These are phyloP conservation scores for Yponomeuta malinellus DNA, from an alignment of 2,888 invertebrate genomes.

Conservation along the genomic window DNA sequence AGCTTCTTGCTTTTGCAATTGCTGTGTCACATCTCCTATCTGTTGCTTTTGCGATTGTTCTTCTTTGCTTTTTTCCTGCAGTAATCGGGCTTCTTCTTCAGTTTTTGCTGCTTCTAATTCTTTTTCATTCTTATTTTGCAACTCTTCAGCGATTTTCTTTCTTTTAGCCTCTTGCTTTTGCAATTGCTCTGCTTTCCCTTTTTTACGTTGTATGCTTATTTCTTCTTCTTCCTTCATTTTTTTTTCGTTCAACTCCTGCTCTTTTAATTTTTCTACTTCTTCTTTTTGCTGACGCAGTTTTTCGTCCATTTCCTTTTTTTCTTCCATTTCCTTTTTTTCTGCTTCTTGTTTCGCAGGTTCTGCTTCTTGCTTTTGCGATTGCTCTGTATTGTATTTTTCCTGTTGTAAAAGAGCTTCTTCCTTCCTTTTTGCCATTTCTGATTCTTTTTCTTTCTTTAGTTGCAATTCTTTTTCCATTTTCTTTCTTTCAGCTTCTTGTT, in stretches of 20 bases:
- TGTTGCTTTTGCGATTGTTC: conserved; percentile 5
- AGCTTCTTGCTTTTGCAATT: conserved; percentile 10
- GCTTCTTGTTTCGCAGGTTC: conserved; percentile 26
- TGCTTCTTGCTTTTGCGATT: conserved; percentile 16
- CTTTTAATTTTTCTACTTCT: too few relatives aligned
- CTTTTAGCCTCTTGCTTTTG: background rate
- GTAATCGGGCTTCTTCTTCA: background rate
- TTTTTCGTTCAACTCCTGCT: conserved; percentile 10
- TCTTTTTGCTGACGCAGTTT: background rate
- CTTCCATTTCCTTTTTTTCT: conserved; percentile 20
- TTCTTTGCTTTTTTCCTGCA: background rate
- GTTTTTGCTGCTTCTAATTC: background rate
- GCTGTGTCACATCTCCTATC: conserved; percentile 11
- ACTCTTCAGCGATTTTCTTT: background rate
- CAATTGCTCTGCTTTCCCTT: background rate
- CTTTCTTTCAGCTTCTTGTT: conserved; percentile 25
- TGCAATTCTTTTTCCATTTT: conserved; percentile 14
- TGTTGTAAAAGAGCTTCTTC: background rate
- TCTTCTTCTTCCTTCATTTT: too few relatives aligned
- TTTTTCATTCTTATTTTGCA: background rate
- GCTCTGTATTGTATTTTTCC: background rate
- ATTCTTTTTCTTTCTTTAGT: conserved; percentile 21
- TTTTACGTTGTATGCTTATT: background rate
- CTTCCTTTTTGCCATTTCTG: background rate
- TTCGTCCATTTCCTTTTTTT: conserved; percentile 18